Evolutionary conservation across 2,888 invertebrate species (phyloP).

Genomic region (Thereva nobilitata): DNA sequence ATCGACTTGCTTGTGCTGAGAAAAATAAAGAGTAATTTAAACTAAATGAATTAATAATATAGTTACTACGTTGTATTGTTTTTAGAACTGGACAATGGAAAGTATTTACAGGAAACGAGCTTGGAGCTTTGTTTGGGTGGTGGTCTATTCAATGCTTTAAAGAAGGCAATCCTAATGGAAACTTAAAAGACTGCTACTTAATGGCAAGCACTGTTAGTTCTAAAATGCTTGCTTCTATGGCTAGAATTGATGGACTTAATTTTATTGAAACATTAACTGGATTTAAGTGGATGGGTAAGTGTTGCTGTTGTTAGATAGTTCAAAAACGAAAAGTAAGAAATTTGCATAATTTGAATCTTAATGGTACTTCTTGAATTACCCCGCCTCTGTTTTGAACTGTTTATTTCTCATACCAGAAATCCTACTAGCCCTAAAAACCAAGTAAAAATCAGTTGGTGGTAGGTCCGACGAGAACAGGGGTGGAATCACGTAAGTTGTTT

Average conservation of each 20-base stretch:
- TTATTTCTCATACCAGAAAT: no score
- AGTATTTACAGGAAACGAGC: slow-evolving; percentile 93
- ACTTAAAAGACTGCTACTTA: slow-evolving; percentile 73
- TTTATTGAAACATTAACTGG: slow-evolving; percentile 92
- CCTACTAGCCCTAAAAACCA: no score
- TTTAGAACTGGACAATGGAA: slow-evolving; percentile 73
- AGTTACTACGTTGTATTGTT: neutral
- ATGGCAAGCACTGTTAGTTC: slow-evolving; percentile 96
- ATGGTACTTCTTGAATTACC: no score
- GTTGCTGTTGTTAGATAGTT: no score
- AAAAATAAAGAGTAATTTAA: slow-evolving; percentile 65
- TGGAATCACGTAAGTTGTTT: no score
- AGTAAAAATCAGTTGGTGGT: no score
- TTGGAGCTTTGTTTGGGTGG: slow-evolving; percentile 93
- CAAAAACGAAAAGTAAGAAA: neutral
- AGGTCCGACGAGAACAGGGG: no score
- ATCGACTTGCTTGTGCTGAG: slow-evolving; percentile 92
- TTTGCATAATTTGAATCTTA: no score
- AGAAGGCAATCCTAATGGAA: slow-evolving; percentile 58
- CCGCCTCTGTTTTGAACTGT: no score
- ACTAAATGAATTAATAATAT: neutral
- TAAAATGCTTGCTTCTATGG: slow-evolving; percentile 85
- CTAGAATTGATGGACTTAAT: slow-evolving; percentile 75
- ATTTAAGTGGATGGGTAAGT: slow-evolving; percentile 97
- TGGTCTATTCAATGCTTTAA: slow-evolving; percentile 76